Base-by-base conservation (phyloP, 2,797 vertebrate genomes). In the Phoxinus dragarum region DNA sequence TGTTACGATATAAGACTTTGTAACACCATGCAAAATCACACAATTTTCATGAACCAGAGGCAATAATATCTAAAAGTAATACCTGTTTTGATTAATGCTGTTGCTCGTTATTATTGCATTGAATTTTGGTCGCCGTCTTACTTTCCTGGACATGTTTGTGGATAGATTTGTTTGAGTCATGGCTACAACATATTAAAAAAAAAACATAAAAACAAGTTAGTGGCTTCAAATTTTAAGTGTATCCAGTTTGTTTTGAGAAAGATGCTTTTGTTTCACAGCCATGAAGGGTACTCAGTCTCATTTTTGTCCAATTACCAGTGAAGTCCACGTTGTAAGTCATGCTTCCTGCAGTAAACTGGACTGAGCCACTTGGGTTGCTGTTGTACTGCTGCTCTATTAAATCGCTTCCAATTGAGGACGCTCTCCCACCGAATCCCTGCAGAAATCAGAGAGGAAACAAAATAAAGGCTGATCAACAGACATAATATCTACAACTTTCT, bases 91-190 rank as follows among this genome's bases (percentile, higher is more conserved):
- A 66, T 40, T 92, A 91, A 86, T 87, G 7, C 27, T 27, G 76
- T 90, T 72, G 36, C 31, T 36, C 9, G 54, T 49, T 21, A 82
- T 14, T 38, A 82, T 8, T n/a, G 84, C 81, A 1, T 66, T 86
- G 44, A 93, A 90, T 80, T 92, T 95, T 2, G 94, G 93, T 12
- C 94, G 90, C 38, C 93, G 88, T 59, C 93, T 89, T 10, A 95
- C 81, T 0, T 90, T 92, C 80, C 93, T 93, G 19, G 0, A 0
- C 19, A 89, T 27, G 1, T 79, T 66, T 4, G 93, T 92, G 81
- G 4, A 31, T 64, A 34, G 7, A 88, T 94, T 95, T 5, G 21
- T 93, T 88, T 95, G 94, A 0, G 78, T 92, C 94, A 94, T 94
- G 64, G 81, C 94, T 95, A 78, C 34, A 49, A 67, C 83, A 69